Percentiles rank a stretch among this genome's conserved stretches.
Evolutionary conservation across 2,888 invertebrate species (phyloP).

Genomic region (Drosophila algonquin): DNA sequence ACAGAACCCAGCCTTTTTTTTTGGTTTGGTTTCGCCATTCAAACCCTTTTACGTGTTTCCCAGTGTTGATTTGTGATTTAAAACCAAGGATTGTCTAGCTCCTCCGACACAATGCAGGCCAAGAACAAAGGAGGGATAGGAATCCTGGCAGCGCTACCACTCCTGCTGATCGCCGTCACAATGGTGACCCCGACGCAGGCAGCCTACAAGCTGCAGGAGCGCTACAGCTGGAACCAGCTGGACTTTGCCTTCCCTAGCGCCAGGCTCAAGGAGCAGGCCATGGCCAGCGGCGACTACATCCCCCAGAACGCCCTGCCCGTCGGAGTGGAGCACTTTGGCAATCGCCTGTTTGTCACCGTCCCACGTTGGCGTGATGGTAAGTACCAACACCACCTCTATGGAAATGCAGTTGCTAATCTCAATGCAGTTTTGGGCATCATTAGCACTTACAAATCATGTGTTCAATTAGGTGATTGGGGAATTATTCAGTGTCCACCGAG

Average conservation of each 20-base stretch:
- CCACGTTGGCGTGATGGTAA: conserved; percentile 92
- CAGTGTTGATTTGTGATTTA: conserved; percentile 20
- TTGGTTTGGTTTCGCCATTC: conserved; percentile 2
- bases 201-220: conserved; percentile 87
- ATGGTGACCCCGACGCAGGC: conserved; percentile 47
- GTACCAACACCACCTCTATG: conserved; percentile 46
- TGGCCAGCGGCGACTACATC: conserved; percentile 87
- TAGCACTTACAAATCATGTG: conserved; percentile 22
- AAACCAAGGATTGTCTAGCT: conserved; percentile 1
- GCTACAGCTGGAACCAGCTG: conserved; percentile 90
- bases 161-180: conserved; percentile 29
- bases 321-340: conserved; percentile 91
- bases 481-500: neutral
- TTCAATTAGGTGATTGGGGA: conserved; percentile 12
- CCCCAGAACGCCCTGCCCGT: conserved; percentile 92
- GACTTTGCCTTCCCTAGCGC: conserved; percentile 91
- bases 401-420: too few relatives aligned
- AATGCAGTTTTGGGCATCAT: conserved; percentile 35
- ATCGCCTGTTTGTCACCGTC: conserved; percentile 92
- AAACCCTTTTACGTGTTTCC: conserved; percentile 7
- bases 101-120: conserved; percentile 31
- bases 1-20: conserved; percentile 30
- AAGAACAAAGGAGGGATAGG: conserved; percentile 6
- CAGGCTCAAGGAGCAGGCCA: conserved; percentile 86
- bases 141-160: conserved; percentile 2